phyloP scores from a whole-genome alignment of 2,797 vertebrate species.

The Sebastes diploproa region DNA sequence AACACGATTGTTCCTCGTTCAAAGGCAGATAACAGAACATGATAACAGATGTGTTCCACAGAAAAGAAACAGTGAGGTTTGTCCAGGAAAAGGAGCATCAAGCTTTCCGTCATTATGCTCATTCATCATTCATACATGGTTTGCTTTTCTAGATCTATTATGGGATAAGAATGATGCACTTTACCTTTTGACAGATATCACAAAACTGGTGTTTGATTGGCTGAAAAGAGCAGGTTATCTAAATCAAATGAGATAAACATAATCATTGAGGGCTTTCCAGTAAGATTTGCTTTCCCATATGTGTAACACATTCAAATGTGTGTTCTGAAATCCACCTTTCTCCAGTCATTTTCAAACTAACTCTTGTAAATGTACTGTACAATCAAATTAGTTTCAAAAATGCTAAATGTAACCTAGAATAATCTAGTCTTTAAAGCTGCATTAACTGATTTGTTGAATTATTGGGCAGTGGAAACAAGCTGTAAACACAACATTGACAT shows the following conservation, averaged over 20 bases:
- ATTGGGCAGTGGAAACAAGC: too few species aligned
- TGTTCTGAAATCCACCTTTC: not conserved
- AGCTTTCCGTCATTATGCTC: not conserved
- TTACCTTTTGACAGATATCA: not conserved
- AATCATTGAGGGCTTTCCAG: not conserved
- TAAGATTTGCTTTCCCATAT: not conserved
- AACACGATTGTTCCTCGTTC: conserved; percentile 17
- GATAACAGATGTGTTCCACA: not conserved
- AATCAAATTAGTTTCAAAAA: not conserved
- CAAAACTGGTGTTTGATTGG: not conserved
- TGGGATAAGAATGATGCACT: not conserved
- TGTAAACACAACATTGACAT: not conserved
- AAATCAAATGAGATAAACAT: not conserved
- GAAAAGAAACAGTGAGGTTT: not conserved
- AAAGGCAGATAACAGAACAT: not conserved
- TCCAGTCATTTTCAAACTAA: not conserved
- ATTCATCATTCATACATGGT: not conserved
- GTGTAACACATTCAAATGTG: not conserved
- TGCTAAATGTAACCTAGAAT: not conserved
- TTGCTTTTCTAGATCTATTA: not conserved
- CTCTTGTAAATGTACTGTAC: not conserved
- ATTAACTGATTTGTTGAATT: too few species aligned
- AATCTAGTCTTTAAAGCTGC: not conserved
- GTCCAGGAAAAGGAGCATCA: not conserved
- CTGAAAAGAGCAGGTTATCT: not conserved